Evolutionary conservation across 2,113 vertebrate species (phyloP).

Genomic region (Myotis davidii): DNA sequence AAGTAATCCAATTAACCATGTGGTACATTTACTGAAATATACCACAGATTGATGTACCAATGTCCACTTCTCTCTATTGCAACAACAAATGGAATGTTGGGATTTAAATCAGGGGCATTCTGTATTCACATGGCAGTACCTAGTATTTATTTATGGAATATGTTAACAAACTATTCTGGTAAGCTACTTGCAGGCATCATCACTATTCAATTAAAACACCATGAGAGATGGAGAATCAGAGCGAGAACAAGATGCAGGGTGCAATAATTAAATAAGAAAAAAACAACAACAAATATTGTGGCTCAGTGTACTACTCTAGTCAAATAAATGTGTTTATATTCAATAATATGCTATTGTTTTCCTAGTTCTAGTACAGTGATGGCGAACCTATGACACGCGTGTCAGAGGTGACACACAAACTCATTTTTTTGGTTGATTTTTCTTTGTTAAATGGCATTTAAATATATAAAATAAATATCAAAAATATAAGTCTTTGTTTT

Average conservation of each 20-base stretch:
- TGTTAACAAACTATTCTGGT: not conserved
- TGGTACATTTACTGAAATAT: conserved; percentile 65
- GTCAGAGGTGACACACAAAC: too few relatives aligned
- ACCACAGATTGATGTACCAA: conserved; percentile 13
- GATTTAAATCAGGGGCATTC: conserved; percentile 76
- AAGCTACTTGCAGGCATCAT: not conserved
- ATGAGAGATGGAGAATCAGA: not conserved
- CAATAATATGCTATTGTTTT: not conserved
- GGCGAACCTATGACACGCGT: too few relatives aligned
- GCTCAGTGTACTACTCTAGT: not conserved
- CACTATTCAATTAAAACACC: not conserved
- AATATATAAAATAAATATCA: too few relatives aligned
- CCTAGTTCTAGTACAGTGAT: not conserved
- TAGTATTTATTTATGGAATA: conserved; percentile 63
- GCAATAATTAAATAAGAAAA: not conserved
- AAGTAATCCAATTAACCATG: conserved; percentile 57
- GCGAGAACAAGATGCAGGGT: not conserved
- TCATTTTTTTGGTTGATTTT: too few relatives aligned
- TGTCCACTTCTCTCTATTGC: conserved; percentile 78
- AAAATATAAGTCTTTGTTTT: too few relatives aligned
- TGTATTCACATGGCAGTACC: conserved; percentile 62
- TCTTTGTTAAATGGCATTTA: too few relatives aligned
- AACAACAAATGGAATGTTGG: conserved; percentile 75
- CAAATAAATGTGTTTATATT: not conserved
- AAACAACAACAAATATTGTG: not conserved